These are phyloP conservation scores for Hippocampus kuda DNA, from an alignment of 2,797 vertebrate genomes.

Conservation along the genomic window DNA sequence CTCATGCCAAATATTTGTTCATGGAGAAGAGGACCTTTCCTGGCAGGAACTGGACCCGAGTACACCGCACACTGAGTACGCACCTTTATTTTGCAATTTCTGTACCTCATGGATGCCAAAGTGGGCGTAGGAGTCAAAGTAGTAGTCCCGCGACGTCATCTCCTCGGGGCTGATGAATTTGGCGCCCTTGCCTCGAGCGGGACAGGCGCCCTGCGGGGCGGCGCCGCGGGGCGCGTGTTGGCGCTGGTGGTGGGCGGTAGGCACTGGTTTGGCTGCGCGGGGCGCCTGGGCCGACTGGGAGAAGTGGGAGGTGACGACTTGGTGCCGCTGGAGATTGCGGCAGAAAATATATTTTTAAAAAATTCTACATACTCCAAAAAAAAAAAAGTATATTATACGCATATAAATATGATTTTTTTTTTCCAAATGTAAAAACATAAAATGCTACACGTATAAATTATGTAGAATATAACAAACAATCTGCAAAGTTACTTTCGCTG, in stretches of 20 bases:
- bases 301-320: conserved; percentile 62
- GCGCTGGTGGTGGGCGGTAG: conserved; percentile 57
- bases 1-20: conserved; percentile 12
- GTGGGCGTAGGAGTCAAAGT: conserved; percentile 97
- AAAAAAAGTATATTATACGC: neutral
- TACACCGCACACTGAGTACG: too few species aligned
- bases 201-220: conserved; percentile 73
- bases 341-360: too few species aligned
- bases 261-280: conserved; percentile 74
- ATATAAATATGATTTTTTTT: neutral
- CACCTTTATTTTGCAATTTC: too few species aligned
- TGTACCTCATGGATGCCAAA: conserved; percentile 98
- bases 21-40: neutral
- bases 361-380: neutral
- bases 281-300: conserved; percentile 78
- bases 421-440: neutral
- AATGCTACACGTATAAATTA: neutral
- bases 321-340: conserved; percentile 33
- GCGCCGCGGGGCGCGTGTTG: conserved; percentile 69
- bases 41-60: neutral
- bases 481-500: neutral
- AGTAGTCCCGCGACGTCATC: conserved; percentile 97
- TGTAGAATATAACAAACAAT: neutral
- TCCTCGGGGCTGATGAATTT: conserved; percentile 92
- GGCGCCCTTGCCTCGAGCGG: conserved; percentile 82